Base-by-base conservation (phyloP, 2,888 invertebrate genomes). In the Ormyrus rosae region DNA sequence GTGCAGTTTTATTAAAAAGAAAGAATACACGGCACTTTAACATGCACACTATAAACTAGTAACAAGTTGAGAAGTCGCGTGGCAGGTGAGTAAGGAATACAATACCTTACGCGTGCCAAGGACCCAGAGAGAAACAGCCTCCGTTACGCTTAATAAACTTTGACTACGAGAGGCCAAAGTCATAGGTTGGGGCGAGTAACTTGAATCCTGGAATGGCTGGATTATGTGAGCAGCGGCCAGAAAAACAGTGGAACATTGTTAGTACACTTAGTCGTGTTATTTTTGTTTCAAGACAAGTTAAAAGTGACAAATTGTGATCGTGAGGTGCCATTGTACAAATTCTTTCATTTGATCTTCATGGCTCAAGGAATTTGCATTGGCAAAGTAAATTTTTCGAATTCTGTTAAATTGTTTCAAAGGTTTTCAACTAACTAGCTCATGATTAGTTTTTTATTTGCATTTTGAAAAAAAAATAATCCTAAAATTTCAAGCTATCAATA, bases 91-190 rank as follows among this genome's bases (percentile, higher is more conserved):
- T 83, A 85, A 83, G 86, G 83, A 86, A 89, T 90, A 92, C 94
- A 93, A 65, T 94, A 96, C 96, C 96, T 96, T 96, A 94, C 96
- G 95, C 93, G 96, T 96, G 94, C 96, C 96, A 93, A 96, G 95
- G 92, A 96, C 96, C 96, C 96, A 96, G 92, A 96, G 95, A 92
- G 96, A 96, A 93, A 96, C 95, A 93, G 96, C 96, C 95, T 96
- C 96, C 95, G 96, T 95, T 93, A 96, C 96, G 93, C 96, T 96
- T 93, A 96, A 95, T 93, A 96, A 95, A 93, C 94, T 95, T 93
- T 95, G 94, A 87, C 89, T 88, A 88, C 87, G 86, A 86, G 86
- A 87, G 85, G 89, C 89, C 88, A 89, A 88, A 88, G 88, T 87
- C 85, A 89, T 87, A 88, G 88, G 87, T 92, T 93, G 93, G 92